A percentile compares a stretch with the other conserved stretches of the same genome.
Evolutionary conservation across 1,140 invertebrate species (phyloP).

Genomic region (Aleiodes sp.): DNA sequence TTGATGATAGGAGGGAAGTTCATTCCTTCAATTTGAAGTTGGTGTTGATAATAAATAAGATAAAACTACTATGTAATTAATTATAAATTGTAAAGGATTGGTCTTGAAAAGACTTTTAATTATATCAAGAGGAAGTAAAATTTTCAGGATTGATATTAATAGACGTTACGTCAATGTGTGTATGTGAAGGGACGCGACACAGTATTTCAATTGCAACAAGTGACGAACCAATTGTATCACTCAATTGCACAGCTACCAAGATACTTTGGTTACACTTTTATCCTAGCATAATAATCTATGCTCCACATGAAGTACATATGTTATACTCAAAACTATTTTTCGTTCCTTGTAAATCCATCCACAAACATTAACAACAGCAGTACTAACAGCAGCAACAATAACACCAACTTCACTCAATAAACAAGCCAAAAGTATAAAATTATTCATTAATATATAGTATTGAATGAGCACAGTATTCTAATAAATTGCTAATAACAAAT

Average conservation of each 20-base stretch:
- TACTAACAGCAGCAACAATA: no score
- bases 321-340: not conserved
- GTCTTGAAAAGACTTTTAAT: not conserved
- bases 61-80: no score
- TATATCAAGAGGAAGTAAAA: not conserved
- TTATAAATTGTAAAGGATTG: no score
- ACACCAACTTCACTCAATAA: no score
- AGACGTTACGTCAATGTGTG: constrained; percentile 43
- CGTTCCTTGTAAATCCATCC: no score
- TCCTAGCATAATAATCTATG: constrained; percentile 13
- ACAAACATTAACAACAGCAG: no score
- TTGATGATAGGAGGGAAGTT: not conserved
- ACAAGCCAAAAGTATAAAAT: no score
- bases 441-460: no score
- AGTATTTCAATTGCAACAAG: constrained; percentile 52
- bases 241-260: constrained; percentile 46
- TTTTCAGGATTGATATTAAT: constrained; percentile 37
- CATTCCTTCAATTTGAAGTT: no score
- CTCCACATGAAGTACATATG: not conserved
- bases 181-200: constrained; percentile 27
- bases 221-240: constrained; percentile 48
- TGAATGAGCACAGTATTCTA: no score
- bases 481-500: no score
- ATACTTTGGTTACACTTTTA: constrained; percentile 37
- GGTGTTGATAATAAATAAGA: no score